Percentiles rank a stretch among this genome's conserved stretches.
Conservation (phyloP, 2,888 invertebrate species). For the Latheticus oryzae region DNA sequence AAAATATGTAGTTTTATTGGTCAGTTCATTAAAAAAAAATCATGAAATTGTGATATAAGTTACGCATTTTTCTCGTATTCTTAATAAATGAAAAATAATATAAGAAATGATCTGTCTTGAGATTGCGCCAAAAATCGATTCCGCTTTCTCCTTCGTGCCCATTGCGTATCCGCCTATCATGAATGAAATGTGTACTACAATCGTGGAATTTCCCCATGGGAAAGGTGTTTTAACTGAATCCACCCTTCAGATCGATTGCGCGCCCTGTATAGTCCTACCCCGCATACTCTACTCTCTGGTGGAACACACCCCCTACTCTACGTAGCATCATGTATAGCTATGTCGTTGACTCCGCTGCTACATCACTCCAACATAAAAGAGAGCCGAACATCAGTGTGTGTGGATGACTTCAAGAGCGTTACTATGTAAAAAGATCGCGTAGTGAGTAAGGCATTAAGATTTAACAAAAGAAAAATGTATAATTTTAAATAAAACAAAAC, state of each 20-base stretch:
- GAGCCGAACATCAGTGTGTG: conserved; percentile 45
- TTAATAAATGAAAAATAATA: too few species aligned
- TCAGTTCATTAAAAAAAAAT: too few species aligned
- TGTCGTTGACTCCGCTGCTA: conserved; percentile 48
- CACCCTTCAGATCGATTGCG: conserved; percentile 20
- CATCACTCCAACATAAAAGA: conserved; percentile 46
- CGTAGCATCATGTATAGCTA: conserved; percentile 44
- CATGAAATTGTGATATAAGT: too few species aligned
- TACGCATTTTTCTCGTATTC: too few species aligned
- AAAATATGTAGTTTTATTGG: too few species aligned
- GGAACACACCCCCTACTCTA: conserved; percentile 47
- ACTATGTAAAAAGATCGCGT: conserved; percentile 27
- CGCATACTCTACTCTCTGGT: conserved; percentile 39
- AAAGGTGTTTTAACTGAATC: conserved; percentile 20
- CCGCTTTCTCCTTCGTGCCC: neutral
- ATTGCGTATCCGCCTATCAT: conserved; percentile 6
- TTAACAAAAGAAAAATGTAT: neutral
- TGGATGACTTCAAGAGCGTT: conserved; percentile 27
- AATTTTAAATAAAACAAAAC: too few species aligned
- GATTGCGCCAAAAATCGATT: too few species aligned
- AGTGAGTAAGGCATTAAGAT: conserved; percentile 8
- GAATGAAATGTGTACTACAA: conserved; percentile 33
- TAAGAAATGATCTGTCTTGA: too few species aligned
- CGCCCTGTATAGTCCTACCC: conserved; percentile 28
- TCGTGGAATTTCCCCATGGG: neutral